Base-by-base conservation (phyloP, 2,888 invertebrate genomes). In the Agrotis puta region DNA sequence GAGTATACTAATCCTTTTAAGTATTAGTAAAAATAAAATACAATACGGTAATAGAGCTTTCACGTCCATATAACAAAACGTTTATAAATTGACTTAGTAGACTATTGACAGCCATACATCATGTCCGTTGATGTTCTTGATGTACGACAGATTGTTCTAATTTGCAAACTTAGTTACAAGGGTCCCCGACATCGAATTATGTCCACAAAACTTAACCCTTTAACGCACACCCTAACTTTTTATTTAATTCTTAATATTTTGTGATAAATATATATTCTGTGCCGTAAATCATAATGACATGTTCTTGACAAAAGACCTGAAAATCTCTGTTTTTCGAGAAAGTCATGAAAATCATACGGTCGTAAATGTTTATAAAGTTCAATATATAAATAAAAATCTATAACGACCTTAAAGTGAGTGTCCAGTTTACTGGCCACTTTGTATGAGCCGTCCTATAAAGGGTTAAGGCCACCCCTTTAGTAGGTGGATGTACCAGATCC, bases 161-260 rank as follows among this genome's bases (percentile, higher is more conserved):
- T 91, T 91, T 87, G 65, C 83, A 91, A 93, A 92, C 89, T 93
- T 86, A 71, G 89, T 92, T 92, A 92, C 84, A 91, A 90, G 91
- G 91, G 92, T 91, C 87, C 81, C 85, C 85, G 83, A 88, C 91
- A 91, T 92, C 88, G 85, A 92, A 90, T 92, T 91, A 90, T 88
- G 87, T 85, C 71, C 79, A 78, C 86, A 86, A 91, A 91, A 92
- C 90, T 91, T 91, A n/a, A n/a, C n/a, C n/a, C n/a, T n/a, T n/a
- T n/a, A n/a, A n/a, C n/a, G n/a, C n/a, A n/a, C n/a, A n/a, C n/a
- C n/a, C n/a, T n/a, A n/a, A n/a, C n/a, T n/a, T n/a, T n/a, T n/a
- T n/a, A n/a, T n/a, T n/a, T n/a, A n/a, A n/a, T n/a, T n/a, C n/a
- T n/a, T n/a, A n/a, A n/a, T n/a, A n/a, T n/a, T n/a, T n/a, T n/a